Evolutionary conservation across 2,888 invertebrate species (phyloP), one percentile per base, ranked within the genome.

Genomic region (Melieria picta): DNA sequence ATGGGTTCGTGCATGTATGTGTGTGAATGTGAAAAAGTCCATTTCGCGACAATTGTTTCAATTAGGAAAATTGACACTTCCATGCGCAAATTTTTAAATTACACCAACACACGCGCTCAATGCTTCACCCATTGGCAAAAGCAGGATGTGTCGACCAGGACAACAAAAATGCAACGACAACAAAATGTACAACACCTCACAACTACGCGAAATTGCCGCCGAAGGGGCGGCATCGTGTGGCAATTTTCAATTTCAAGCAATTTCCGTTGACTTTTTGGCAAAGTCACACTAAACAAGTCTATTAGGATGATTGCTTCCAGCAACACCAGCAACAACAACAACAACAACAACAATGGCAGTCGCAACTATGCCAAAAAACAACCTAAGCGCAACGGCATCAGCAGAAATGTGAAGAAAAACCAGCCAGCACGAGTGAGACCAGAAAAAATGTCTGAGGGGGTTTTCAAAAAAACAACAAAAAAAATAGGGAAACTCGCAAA

Each of bases 241-340:
- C 60, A 71, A 67, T 62, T 61, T 71, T 71, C 71, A 67, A 71
- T 71, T 71, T 71, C 30, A 62, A 71, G 65, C 62, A 71, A 71
- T 67, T 71, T 67, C 47, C 67, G 63, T 45, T 57, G 58, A 71
- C 71, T 71, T 67, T 61, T 66, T 50, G 56, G 64, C 65, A 70
- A 65, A 70, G 70, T 70, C 70, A 70, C 66, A 62, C 66, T 66
- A 65, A 71, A 66, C 66, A 71, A 66, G 60, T 71, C 66, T 62
- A 62, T 71, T 71, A 71, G 71, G 66, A 55, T 63, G 63, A 69
- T 64, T 69, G 63, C 69, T 46, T 61, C 43, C 68, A 43, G 45
- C n/a, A 13, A 10, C 52, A 52, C 52, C 10, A n/a, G 13, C 52
- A 52, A 5, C 11, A 11, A 2, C 11, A 50, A 3, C 7, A 57